phyloP scores from a whole-genome alignment of 2,113 vertebrate genomes.

The Cyphomyrus plagiostoma region DNA sequence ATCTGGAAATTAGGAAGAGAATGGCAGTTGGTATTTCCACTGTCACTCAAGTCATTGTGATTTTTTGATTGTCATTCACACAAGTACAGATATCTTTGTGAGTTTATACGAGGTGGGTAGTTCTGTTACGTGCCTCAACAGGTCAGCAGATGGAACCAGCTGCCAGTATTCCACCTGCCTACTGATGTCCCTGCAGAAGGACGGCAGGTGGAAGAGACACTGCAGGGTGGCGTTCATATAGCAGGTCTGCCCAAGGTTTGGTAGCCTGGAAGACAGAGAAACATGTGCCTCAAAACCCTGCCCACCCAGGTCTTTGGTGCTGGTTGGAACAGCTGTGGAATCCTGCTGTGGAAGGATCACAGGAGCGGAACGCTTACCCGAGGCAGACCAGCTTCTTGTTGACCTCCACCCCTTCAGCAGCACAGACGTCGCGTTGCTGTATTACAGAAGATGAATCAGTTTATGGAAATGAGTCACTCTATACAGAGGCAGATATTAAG shows the following conservation, averaged over 20 bases:
- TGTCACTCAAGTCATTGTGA: no score
- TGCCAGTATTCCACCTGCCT: neutral
- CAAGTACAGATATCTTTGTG: neutral
- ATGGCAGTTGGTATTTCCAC: neutral
- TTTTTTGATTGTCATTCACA: neutral
- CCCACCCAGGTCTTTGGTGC: neutral
- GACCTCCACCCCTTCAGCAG: no score
- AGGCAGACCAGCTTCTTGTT: neutral
- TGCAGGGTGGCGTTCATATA: conserved; percentile 14
- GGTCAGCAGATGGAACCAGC: neutral
- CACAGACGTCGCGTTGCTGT: no score
- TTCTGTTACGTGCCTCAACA: conserved; percentile 3
- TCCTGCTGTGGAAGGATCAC: neutral
- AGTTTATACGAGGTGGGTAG: neutral
- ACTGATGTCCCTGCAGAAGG: neutral
- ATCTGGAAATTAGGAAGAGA: neutral
- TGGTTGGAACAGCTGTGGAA: neutral
- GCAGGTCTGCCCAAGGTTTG: conserved; percentile 6
- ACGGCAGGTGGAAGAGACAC: neutral
- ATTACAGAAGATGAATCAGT: no score
- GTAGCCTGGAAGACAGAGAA: neutral
- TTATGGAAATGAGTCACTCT: no score
- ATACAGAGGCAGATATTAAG: no score
- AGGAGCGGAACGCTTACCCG: neutral
- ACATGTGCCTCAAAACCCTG: neutral